phyloP scores from a whole-genome alignment of 2,888 invertebrate species.

The Hypena proboscidalis region DNA sequence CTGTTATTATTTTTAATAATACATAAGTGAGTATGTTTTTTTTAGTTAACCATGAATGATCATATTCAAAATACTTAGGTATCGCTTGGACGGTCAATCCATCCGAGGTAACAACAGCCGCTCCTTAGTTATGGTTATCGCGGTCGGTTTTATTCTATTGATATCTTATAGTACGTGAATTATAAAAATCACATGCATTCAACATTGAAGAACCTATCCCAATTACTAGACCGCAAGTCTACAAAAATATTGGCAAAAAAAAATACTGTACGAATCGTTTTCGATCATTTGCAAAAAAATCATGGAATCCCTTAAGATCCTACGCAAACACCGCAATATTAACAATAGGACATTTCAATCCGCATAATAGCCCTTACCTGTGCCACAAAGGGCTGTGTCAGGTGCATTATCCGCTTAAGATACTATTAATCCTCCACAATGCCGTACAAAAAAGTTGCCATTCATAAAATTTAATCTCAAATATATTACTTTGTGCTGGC shows the following conservation, averaged over 20 bases:
- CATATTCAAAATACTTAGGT: too few species aligned
- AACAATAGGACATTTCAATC: conserved; percentile 50
- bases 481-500: conserved; percentile 61
- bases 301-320: conserved; percentile 40
- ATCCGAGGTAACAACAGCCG: too few species aligned
- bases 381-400: conserved; percentile 67
- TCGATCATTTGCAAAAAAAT: conserved; percentile 34
- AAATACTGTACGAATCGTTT: conserved; percentile 23
- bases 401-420: conserved; percentile 78
- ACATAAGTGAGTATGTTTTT: too few species aligned
- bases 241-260: conserved; percentile 13
- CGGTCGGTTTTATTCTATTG: too few species aligned
- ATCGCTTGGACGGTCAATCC: too few species aligned
- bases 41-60: too few species aligned
- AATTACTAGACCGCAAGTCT: conserved; percentile 3
- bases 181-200: too few species aligned
- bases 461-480: conserved; percentile 76
- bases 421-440: conserved; percentile 72
- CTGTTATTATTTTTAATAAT: too few species aligned
- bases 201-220: too few species aligned
- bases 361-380: conserved; percentile 66
- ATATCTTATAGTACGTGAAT: too few species aligned
- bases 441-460: conserved; percentile 63
- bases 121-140: too few species aligned
- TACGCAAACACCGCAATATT: conserved; percentile 69